These are phyloP conservation scores for Dichetophora obliterata DNA, from an alignment of 2,888 invertebrate species.

Conservation along the genomic window DNA sequence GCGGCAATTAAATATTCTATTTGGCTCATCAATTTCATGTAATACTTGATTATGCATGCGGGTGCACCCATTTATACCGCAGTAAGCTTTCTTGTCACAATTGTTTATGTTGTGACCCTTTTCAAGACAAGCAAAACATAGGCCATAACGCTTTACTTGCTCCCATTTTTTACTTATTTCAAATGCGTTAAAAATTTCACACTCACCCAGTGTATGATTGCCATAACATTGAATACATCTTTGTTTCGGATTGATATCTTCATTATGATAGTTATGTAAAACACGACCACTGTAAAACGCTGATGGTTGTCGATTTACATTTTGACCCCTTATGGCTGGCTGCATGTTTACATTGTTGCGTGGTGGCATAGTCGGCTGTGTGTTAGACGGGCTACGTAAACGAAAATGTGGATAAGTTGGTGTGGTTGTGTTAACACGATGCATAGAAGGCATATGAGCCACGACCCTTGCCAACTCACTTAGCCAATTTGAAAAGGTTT, in stretches of 20 bases:
- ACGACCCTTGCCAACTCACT: conserved; percentile 39
- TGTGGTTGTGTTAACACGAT: neutral
- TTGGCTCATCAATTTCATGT: neutral
- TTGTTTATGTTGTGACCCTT: conserved; percentile 16
- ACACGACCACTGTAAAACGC: neutral
- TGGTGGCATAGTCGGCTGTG: neutral
- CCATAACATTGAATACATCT: neutral
- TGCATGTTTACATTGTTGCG: neutral
- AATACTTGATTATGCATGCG: neutral
- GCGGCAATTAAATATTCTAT: neutral
- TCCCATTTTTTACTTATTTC: neutral
- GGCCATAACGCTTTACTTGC: neutral
- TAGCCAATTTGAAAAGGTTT: conserved; percentile 40
- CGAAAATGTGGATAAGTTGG: neutral
- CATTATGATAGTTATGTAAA: neutral
- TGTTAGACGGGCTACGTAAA: too few species aligned
- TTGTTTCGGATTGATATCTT: neutral
- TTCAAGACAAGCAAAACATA: conserved; percentile 22
- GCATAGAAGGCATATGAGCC: conserved; percentile 29
- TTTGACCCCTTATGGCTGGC: too few species aligned
- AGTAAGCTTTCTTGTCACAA: neutral
- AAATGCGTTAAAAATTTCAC: neutral
- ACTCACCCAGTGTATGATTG: neutral
- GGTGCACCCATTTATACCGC: neutral
- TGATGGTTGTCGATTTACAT: neutral